Conservation (phyloP, 2,888 invertebrate species). For the Sussaba pulchella region DNA sequence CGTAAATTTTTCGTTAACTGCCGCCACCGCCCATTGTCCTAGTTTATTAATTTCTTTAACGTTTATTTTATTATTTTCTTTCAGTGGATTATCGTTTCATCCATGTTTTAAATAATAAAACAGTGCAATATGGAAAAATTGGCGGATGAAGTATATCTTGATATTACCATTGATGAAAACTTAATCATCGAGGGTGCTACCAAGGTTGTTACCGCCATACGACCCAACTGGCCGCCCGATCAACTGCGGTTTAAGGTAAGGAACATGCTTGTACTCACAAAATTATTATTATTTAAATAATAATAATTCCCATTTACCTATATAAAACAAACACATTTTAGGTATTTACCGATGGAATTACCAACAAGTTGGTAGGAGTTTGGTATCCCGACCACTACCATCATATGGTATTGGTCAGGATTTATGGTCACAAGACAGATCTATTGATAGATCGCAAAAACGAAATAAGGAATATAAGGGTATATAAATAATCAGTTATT, state of each 20-base stretch:
- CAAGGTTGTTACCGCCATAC: slow-evolving; percentile 88
- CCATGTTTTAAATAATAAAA: slow-evolving; percentile 33
- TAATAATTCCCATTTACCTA: too few species aligned
- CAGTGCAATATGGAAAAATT: slow-evolving; percentile 69
- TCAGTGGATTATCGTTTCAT: too few species aligned
- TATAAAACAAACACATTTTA: too few species aligned
- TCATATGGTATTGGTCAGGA: slow-evolving; percentile 93
- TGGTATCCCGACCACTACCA: slow-evolving; percentile 84
- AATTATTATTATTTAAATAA: too few species aligned
- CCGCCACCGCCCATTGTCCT: too few species aligned
- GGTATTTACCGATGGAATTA: slow-evolving; percentile 97
- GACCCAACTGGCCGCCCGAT: slow-evolving; percentile 89
- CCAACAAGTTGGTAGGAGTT: slow-evolving; percentile 94
- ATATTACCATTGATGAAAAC: slow-evolving; percentile 88
- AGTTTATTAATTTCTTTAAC: too few species aligned
- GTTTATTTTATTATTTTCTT: too few species aligned
- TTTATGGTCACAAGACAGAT: slow-evolving; percentile 97
- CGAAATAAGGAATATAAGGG: slow-evolving; percentile 88
- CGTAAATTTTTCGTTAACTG: too few species aligned
- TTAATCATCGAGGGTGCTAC: slow-evolving; percentile 89
- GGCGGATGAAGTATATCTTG: slow-evolving; percentile 84
- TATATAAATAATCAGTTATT: slow-evolving; percentile 69
- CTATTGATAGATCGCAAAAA: slow-evolving; percentile 94
- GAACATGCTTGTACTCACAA: too few species aligned
- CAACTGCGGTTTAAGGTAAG: slow-evolving; percentile 90